phyloP scores from a whole-genome alignment of 1,140 invertebrate species.

The Proctacanthus coquilletti region DNA sequence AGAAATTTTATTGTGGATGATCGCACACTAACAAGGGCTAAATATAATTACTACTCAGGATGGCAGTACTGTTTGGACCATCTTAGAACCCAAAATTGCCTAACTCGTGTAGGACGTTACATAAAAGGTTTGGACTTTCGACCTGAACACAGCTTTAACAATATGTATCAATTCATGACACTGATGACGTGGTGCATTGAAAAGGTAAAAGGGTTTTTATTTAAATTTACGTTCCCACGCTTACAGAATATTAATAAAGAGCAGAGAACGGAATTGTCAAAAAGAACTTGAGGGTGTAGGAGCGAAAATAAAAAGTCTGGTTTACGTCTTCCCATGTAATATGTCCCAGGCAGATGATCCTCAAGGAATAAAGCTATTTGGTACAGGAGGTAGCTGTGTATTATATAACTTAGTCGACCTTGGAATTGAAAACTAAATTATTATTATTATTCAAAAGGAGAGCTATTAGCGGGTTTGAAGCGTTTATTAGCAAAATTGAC shows the following conservation, averaged over 20 bases:
- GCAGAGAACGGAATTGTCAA: conserved; percentile 10
- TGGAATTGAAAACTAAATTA: background rate
- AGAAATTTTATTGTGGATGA: conserved; percentile 55
- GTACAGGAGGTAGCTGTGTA: conserved; percentile 54
- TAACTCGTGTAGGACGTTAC: conserved; percentile 50
- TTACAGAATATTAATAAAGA: background rate
- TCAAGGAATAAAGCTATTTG: conserved; percentile 46
- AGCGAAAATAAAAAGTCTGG: conserved; percentile 41
- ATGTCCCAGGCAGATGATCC: conserved; percentile 47
- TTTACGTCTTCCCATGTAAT: conserved; percentile 69
- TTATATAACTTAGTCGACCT: background rate
- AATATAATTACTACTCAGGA: conserved; percentile 69
- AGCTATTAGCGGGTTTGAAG: conserved; percentile 50
- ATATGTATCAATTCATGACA: conserved; percentile 72
- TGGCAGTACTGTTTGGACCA: conserved; percentile 69
- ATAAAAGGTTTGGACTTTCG: conserved; percentile 52
- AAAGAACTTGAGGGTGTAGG: conserved; percentile 35
- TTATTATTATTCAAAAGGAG: conserved; percentile 21
- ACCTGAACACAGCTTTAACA: conserved; percentile 66
- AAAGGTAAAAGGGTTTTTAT: conserved; percentile 12
- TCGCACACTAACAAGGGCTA: conserved; percentile 52
- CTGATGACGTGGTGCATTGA: conserved; percentile 59
- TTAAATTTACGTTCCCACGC: background rate
- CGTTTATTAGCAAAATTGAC: conserved; percentile 51
- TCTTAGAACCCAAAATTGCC: conserved; percentile 52